Percentiles rank a stretch among this genome's conserved stretches.
phyloP scores from a whole-genome alignment of 2,797 vertebrate genomes.

The Hydrolagus colliei region DNA sequence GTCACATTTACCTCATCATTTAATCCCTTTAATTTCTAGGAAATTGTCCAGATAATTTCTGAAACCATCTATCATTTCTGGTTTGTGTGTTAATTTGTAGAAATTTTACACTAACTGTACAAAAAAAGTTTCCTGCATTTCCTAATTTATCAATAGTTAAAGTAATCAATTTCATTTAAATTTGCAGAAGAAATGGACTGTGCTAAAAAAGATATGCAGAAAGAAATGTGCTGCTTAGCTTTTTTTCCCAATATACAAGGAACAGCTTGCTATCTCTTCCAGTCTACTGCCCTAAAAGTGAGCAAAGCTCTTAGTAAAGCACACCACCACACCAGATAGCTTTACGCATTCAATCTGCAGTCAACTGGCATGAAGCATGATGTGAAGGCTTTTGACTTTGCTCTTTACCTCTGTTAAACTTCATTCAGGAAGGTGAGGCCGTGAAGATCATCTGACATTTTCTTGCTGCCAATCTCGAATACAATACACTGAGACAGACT shows the following conservation, averaged over 20 bases:
- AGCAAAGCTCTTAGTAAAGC: conserved; percentile 1
- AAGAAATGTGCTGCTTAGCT: conserved; percentile 3
- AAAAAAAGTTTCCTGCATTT: no score
- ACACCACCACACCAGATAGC: neutral
- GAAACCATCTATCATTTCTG: no score
- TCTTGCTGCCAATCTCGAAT: no score
- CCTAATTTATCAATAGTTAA: neutral
- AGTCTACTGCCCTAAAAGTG: conserved; percentile 16
- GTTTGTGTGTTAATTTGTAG: no score
- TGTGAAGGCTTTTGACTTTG: neutral
- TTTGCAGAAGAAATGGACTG: conserved; percentile 5
- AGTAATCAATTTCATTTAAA: conserved; percentile 5
- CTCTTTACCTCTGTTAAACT: neutral
- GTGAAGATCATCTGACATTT: neutral
- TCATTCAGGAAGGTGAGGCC: neutral
- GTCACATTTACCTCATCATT: no score
- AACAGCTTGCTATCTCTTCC: conserved; percentile 20
- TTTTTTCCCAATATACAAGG: conserved; percentile 11
- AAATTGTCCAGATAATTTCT: no score
- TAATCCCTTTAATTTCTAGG: no score
- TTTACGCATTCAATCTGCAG: neutral
- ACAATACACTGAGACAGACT: no score
- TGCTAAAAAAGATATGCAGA: neutral
- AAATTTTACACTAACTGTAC: no score
- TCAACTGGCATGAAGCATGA: neutral